These are phyloP conservation scores for Margarornis squamiger DNA, from an alignment of 2,797 vertebrate species.

Conservation along the genomic window DNA sequence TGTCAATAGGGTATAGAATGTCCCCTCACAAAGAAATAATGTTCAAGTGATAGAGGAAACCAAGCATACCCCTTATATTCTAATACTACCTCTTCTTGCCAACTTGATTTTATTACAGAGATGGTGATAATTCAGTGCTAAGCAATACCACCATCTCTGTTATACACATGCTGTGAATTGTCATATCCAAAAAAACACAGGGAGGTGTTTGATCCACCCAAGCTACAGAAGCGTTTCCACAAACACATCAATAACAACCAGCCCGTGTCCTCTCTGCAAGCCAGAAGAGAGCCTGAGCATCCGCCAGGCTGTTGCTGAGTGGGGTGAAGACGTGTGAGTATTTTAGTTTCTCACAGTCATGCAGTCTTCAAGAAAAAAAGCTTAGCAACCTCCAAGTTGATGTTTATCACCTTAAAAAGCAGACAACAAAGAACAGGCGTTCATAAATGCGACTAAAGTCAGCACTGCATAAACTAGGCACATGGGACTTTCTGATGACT, in stretches of 20 bases:
- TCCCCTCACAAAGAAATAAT: neutral
- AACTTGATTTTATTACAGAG: neutral
- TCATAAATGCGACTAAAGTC: neutral
- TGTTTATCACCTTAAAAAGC: neutral
- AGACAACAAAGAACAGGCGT: neutral
- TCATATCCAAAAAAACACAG: neutral
- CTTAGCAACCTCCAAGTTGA: neutral
- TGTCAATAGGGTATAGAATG: neutral
- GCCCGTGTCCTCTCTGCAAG: rapidly evolving
- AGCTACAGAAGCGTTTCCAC: neutral
- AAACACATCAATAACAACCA: neutral
- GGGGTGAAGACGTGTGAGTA: neutral
- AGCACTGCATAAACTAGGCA: neutral
- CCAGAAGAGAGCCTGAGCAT: neutral
- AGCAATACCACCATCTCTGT: neutral
- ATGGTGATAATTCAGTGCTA: neutral
- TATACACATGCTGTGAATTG: neutral
- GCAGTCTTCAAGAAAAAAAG: neutral
- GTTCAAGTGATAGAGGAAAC: neutral
- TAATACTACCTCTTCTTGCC: neutral
- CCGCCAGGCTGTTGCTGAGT: neutral
- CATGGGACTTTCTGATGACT: neutral
- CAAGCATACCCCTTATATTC: neutral
- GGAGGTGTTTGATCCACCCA: neutral
- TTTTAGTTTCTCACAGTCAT: neutral